These are phyloP conservation scores for Ondatra zibethicus DNA, from an alignment of 2,113 vertebrate genomes.

Conservation along the genomic window DNA sequence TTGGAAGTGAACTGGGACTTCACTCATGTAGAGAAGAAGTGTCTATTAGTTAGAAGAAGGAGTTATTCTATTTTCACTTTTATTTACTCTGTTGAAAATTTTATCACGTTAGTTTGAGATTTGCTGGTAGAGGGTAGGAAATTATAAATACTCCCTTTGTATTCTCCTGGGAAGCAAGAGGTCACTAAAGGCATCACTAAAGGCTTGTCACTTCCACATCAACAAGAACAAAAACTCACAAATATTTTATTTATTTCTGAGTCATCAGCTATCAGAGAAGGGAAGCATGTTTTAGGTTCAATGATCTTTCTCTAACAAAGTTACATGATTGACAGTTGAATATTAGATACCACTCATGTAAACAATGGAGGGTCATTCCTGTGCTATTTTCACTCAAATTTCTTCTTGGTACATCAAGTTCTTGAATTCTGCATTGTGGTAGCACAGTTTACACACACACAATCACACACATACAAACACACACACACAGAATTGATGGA, in stretches of 20 bases:
- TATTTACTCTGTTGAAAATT: background rate
- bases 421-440: background rate
- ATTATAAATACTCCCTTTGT: background rate
- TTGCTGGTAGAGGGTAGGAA: background rate
- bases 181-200: background rate
- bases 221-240: background rate
- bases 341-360: background rate
- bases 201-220: background rate
- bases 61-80: background rate
- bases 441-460: background rate
- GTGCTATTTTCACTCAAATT: background rate
- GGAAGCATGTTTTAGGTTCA: background rate
- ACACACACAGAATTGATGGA: background rate
- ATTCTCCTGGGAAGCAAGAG: background rate
- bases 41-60: background rate
- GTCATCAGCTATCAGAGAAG: background rate
- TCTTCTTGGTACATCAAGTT: background rate
- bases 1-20: background rate
- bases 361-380: background rate
- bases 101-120: background rate
- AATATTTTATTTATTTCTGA: constrained; percentile 18
- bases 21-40: background rate
- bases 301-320: background rate
- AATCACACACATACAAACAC: background rate
- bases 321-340: background rate